phyloP scores from a whole-genome alignment of 2,797 vertebrate genomes.

The Dromococcyx pavoninus region DNA sequence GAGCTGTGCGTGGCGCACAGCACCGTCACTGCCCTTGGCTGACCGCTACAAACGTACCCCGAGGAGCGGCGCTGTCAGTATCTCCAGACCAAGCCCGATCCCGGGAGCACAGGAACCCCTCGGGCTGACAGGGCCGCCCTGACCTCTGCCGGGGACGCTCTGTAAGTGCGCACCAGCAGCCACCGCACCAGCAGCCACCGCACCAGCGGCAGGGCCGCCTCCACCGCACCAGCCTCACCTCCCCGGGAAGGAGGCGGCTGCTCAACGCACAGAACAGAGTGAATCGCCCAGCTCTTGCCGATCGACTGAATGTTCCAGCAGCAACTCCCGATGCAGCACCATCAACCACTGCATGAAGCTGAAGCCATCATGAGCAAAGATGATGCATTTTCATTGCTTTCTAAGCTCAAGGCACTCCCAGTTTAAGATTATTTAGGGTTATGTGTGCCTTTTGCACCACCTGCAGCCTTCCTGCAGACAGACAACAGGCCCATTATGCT shows the following conservation, averaged over 20 bases:
- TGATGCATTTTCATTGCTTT: rapidly evolving
- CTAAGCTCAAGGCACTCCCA: rapidly evolving
- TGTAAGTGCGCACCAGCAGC: rapidly evolving
- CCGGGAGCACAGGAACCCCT: rapidly evolving
- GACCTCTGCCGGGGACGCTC: not conserved
- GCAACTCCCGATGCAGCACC: rapidly evolving
- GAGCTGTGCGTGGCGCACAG: not conserved
- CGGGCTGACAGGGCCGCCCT: rapidly evolving
- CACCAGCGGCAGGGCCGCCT: not conserved
- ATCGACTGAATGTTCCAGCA: not conserved
- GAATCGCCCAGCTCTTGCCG: not conserved
- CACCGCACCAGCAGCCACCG: not conserved
- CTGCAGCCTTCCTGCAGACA: rapidly evolving
- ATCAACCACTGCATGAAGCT: rapidly evolving
- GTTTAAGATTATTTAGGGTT: too few relatives aligned
- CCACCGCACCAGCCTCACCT: not conserved
- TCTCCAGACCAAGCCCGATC: rapidly evolving
- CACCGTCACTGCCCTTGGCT: not conserved
- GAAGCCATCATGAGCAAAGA: not conserved
- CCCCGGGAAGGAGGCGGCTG: too few relatives aligned
- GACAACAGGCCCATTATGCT: rapidly evolving
- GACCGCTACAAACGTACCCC: too few relatives aligned
- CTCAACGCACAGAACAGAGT: not conserved
- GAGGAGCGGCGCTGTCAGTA: rapidly evolving
- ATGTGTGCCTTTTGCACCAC: rapidly evolving